phyloP scores from a whole-genome alignment of 2,888 invertebrate genomes.

The Agrochola lychnidis region DNA sequence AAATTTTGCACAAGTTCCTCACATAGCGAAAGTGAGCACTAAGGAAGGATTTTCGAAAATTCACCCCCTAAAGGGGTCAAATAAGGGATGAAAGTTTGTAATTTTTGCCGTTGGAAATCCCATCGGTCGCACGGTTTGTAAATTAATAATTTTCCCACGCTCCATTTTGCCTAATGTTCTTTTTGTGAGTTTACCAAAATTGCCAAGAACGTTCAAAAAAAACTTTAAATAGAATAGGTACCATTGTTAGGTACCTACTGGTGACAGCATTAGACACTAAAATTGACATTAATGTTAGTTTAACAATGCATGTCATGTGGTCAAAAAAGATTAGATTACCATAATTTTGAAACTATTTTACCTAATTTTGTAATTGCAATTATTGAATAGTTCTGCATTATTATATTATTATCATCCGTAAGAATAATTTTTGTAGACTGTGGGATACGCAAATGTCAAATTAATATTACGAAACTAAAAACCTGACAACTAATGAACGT shows the following conservation, averaged over 20 bases:
- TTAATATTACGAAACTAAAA: not conserved
- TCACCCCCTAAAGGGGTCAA: not conserved
- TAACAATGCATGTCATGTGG: not conserved
- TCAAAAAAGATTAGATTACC: not conserved
- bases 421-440: not conserved
- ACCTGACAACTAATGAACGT: not conserved
- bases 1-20: not conserved
- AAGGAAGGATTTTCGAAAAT: not conserved
- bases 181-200: conserved; percentile 8
- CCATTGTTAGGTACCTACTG: not conserved
- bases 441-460: not conserved
- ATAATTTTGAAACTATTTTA: not conserved
- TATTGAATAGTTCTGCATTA: too few species aligned
- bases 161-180: not conserved
- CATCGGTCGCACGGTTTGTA: fast-evolving
- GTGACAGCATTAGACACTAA: conserved; percentile 35
- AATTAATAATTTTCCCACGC: conserved; percentile 19
- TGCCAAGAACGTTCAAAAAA: not conserved
- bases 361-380: not conserved
- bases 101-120: not conserved
- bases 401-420: not conserved
- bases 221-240: conserved; percentile 1
- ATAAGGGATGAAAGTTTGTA: not conserved
- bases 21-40: not conserved
- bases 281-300: conserved; percentile 30